These are phyloP conservation scores for Lates calcarifer DNA, from an alignment of 2,113 vertebrate species.

Conservation along the genomic window DNA sequence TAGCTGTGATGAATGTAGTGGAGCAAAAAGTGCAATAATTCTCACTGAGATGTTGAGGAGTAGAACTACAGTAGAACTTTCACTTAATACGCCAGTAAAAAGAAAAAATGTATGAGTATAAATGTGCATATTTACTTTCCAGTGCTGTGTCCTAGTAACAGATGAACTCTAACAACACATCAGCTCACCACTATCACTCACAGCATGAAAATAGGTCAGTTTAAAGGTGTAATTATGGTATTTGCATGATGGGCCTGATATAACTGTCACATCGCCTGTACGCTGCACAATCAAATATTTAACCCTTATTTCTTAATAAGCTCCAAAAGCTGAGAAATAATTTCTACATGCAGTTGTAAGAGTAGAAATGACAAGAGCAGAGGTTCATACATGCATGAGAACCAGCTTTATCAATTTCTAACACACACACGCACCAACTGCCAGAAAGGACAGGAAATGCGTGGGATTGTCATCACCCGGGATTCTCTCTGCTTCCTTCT, in stretches of 20 bases:
- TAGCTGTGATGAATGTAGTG: background rate
- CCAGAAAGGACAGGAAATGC: conserved; percentile 72
- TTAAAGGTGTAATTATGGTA: background rate
- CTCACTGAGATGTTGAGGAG: too few species aligned
- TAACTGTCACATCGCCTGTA: background rate
- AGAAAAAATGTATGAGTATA: too few species aligned
- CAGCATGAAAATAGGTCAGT: conserved; percentile 6
- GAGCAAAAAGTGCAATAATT: background rate
- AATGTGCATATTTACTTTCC: background rate
- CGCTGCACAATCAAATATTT: background rate
- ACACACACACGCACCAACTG: conserved; percentile 45
- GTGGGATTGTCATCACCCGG: conserved; percentile 68
- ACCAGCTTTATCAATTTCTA: background rate
- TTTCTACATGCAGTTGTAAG: too few species aligned
- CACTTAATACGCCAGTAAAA: too few species aligned
- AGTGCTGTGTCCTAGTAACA: background rate
- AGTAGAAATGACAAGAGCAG: background rate
- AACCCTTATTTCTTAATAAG: background rate
- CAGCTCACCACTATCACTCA: background rate
- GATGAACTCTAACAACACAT: background rate
- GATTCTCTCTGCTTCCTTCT: conserved; percentile 66
- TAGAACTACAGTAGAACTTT: too few species aligned
- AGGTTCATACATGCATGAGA: background rate
- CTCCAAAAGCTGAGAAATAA: background rate
- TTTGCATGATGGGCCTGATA: conserved; percentile 34